These are phyloP conservation scores for Bos indicus DNA, from an alignment of 2,113 vertebrate species.

Conservation along the genomic window DNA sequence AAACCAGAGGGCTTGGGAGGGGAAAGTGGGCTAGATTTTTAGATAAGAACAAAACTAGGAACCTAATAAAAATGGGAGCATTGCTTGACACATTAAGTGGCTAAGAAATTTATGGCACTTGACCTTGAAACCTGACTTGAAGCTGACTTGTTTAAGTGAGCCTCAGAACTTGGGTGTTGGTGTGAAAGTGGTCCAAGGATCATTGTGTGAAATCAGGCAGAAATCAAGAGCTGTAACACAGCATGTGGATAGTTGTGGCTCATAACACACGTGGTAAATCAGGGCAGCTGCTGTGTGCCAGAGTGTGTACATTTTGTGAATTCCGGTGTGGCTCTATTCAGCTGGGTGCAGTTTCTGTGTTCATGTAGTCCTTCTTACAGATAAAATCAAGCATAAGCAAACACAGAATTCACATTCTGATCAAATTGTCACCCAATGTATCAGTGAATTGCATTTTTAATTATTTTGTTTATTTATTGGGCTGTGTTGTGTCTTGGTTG, in stretches of 20 bases:
- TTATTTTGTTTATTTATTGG: background rate
- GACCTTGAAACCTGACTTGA: background rate
- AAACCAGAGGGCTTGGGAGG: background rate
- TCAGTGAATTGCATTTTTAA: no score
- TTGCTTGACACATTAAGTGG: background rate
- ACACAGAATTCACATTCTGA: background rate
- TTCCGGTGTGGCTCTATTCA: background rate
- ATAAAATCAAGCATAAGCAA: background rate
- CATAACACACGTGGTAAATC: rapidly evolving
- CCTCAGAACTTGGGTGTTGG: background rate
- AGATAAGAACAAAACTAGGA: background rate
- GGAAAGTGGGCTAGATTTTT: background rate
- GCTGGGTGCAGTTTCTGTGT: background rate
- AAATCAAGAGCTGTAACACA: background rate
- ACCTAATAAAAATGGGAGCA: background rate
- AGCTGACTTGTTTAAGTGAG: background rate
- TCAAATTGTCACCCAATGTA: rapidly evolving
- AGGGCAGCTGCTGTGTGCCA: background rate
- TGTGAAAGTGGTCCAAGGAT: background rate
- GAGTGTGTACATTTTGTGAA: background rate
- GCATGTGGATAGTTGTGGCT: background rate
- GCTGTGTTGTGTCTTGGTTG: background rate
- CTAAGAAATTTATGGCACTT: background rate
- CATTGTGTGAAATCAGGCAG: background rate
- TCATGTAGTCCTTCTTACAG: background rate